Evolutionary conservation across 2,888 invertebrate genomes (phyloP).

Genomic region (Eudasyphora cyanicolor): DNA sequence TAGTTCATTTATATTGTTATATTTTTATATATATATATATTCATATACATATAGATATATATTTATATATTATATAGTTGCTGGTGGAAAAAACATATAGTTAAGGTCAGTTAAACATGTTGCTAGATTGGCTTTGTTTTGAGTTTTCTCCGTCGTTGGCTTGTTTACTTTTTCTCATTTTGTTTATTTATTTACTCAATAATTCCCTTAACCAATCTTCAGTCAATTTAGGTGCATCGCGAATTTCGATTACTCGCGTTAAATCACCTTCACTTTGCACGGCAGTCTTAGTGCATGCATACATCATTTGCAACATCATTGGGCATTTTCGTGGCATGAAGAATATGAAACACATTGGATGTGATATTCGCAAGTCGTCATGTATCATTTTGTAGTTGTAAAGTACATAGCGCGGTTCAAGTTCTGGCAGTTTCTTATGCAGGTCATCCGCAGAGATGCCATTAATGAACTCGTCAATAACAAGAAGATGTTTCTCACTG

Average conservation of each 20-base stretch:
- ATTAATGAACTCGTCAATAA: slow-evolving; percentile 90
- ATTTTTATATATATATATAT: slow-evolving; percentile 18
- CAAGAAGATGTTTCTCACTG: slow-evolving; percentile 88
- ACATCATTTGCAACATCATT: slow-evolving; percentile 92
- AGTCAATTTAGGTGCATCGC: slow-evolving; percentile 95
- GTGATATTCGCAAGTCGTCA: slow-evolving; percentile 91
- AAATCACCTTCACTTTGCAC: slow-evolving; percentile 91
- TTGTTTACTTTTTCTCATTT: slow-evolving; percentile 46
- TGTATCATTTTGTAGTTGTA: slow-evolving; percentile 94
- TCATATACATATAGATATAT: slow-evolving; percentile 61
- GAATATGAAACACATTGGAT: slow-evolving; percentile 95
- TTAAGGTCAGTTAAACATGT: slow-evolving; percentile 42
- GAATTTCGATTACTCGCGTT: slow-evolving; percentile 91
- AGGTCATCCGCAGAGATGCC: slow-evolving; percentile 91
- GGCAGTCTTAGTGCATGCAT: slow-evolving; percentile 93
- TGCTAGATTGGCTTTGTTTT: slow-evolving; percentile 60
- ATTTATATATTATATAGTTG: slow-evolving; percentile 36
- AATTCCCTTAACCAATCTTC: slow-evolving; percentile 94
- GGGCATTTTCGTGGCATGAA: slow-evolving; percentile 93
- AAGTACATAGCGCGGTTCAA: slow-evolving; percentile 93
- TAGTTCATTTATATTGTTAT: slow-evolving; percentile 68
- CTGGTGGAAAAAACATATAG: too few relatives aligned
- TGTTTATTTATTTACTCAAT: slow-evolving; percentile 80
- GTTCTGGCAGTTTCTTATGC: slow-evolving; percentile 90
- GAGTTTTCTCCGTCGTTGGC: slow-evolving; percentile 17